Evolutionary conservation across 2,888 invertebrate genomes (phyloP).

Genomic region (Lampropteryx suffumata): DNA sequence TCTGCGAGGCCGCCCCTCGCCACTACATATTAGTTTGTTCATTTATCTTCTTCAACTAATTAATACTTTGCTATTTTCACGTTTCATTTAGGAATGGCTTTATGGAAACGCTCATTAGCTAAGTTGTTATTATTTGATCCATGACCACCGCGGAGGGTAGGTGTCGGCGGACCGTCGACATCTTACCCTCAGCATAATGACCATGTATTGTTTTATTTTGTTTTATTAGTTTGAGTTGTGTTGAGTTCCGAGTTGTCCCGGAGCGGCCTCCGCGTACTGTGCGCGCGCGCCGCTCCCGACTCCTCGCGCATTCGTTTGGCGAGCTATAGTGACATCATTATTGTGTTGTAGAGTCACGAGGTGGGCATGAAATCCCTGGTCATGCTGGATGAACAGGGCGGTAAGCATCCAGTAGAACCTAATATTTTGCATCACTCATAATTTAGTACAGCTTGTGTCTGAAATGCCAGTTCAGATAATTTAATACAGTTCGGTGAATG

Average conservation of each 20-base stretch:
- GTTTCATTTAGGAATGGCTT: slow-evolving; percentile 80
- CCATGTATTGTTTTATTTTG: slow-evolving; percentile 65
- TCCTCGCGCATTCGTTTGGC: slow-evolving; percentile 73
- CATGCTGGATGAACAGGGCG: slow-evolving; percentile 99
- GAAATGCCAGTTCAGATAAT: slow-evolving; percentile 76
- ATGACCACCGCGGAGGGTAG: slow-evolving; percentile 49
- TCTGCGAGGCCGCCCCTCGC: slow-evolving; percentile 72
- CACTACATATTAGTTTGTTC: slow-evolving; percentile 70
- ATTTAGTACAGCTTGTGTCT: slow-evolving; percentile 79
- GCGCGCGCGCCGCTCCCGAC: slow-evolving; percentile 58
- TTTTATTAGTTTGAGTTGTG: slow-evolving; percentile 72
- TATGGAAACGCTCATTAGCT: slow-evolving; percentile 77
- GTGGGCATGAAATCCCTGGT: slow-evolving; percentile 99
- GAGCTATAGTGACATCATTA: slow-evolving; percentile 84
- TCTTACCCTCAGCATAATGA: slow-evolving; percentile 49
- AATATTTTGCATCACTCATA: slow-evolving; percentile 78
- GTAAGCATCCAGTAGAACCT: slow-evolving; percentile 91
- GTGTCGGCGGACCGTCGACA: slow-evolving; percentile 25
- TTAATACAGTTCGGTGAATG: slow-evolving; percentile 67
- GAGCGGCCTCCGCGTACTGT: slow-evolving; percentile 49
- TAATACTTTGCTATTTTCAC: slow-evolving; percentile 74
- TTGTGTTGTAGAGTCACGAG: slow-evolving; percentile 98
- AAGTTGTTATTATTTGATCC: slow-evolving; percentile 65
- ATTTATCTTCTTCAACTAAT: slow-evolving; percentile 71
- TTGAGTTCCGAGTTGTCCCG: slow-evolving; percentile 65